Conservation (phyloP, 2,797 vertebrate genomes). For the Eupleurogrammus muticus region DNA sequence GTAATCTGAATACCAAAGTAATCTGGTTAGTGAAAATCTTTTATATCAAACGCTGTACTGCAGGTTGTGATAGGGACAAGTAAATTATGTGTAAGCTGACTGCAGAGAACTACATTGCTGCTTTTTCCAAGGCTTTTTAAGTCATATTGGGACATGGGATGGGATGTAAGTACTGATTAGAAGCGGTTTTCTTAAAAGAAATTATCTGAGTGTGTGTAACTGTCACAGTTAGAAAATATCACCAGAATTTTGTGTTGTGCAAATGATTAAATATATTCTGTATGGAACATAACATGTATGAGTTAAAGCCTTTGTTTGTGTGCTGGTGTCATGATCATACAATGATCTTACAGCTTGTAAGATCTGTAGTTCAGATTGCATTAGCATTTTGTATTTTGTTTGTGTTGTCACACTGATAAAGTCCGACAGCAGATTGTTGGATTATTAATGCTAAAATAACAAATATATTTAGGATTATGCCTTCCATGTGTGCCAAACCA, state of each 20-base stretch:
- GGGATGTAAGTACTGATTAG: slow-evolving; percentile 15
- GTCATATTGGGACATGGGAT: slow-evolving; percentile 11
- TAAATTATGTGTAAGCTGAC: not conserved
- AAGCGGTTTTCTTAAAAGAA: slow-evolving; percentile 19
- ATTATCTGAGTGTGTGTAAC: slow-evolving; percentile 14
- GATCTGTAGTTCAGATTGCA: no score
- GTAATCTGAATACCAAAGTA: slow-evolving; percentile 56
- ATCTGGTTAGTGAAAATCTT: slow-evolving; percentile 33
- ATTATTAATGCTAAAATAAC: not conserved
- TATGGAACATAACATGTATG: not conserved
- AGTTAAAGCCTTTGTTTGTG: not conserved
- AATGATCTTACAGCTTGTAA: not conserved
- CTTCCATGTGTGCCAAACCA: not conserved
- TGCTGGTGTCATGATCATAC: not conserved
- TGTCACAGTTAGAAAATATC: no score
- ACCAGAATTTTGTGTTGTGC: no score
- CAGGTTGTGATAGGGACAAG: not conserved
- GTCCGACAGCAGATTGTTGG: not conserved
- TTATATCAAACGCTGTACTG: slow-evolving; percentile 20
- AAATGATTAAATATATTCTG: not conserved
- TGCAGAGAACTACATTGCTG: slow-evolving; percentile 2
- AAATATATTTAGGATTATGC: not conserved
- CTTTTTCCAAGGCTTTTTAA: slow-evolving; percentile 13
- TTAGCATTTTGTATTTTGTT: no score
- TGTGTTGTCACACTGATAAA: not conserved